These are phyloP conservation scores for Hyperopisus bebe DNA, from an alignment of 2,113 vertebrate species.

Conservation along the genomic window DNA sequence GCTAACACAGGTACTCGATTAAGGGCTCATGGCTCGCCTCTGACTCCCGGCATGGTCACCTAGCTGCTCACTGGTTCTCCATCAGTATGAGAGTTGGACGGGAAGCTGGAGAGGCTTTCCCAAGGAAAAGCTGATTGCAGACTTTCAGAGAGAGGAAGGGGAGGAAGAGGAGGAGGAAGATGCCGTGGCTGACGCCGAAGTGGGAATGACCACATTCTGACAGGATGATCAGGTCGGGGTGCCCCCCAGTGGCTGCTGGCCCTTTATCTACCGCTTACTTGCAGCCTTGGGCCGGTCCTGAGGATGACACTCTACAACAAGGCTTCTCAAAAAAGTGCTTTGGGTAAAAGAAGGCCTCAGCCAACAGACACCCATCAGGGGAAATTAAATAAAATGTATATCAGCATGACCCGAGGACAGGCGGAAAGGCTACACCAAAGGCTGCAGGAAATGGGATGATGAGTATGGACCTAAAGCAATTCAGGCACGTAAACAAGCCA, in stretches of 20 bases:
- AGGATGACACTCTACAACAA: neutral
- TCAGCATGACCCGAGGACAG: neutral
- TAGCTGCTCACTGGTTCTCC: neutral
- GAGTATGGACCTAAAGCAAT: neutral
- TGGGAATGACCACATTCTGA: neutral
- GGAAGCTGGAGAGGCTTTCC: neutral
- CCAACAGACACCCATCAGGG: neutral
- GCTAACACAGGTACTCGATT: neutral
- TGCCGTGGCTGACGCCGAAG: neutral
- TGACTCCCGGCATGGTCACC: neutral
- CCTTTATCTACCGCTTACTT: neutral
- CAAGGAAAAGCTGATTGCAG: neutral
- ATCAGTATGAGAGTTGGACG: slow-evolving; percentile 14
- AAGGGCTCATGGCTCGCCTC: neutral
- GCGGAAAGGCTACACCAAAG: neutral
- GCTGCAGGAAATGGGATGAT: neutral
- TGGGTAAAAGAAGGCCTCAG: neutral
- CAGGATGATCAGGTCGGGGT: neutral
- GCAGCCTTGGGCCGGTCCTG: neutral
- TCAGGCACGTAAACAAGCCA: neutral
- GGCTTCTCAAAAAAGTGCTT: neutral
- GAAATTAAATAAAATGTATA: neutral
- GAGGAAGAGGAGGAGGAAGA: slow-evolving; percentile 2
- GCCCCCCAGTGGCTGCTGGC: neutral
- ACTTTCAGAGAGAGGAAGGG: neutral